Conservation (phyloP, 2,113 vertebrate genomes). For the Scytalopus superciliaris region DNA sequence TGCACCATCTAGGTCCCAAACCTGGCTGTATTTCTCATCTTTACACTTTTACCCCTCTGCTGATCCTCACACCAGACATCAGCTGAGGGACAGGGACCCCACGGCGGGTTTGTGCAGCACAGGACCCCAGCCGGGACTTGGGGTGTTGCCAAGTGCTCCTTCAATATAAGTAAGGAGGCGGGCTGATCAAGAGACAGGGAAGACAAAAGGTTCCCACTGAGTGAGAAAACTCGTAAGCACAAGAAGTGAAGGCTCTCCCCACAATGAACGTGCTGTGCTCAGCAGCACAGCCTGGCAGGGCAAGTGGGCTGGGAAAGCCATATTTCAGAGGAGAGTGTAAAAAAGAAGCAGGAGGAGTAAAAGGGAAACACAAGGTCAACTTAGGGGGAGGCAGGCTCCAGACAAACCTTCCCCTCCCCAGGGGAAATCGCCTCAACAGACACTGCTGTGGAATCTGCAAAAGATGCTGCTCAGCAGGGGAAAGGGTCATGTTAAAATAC, state of each 20-base stretch:
- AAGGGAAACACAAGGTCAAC: slow-evolving; percentile 3
- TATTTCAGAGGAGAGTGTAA: background rate
- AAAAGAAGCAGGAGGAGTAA: background rate
- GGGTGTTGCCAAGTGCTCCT: background rate
- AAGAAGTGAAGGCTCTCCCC: background rate
- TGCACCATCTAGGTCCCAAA: background rate
- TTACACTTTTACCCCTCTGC: background rate
- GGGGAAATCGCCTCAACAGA: background rate
- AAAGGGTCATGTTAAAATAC: background rate
- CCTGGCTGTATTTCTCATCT: background rate
- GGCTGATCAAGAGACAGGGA: background rate
- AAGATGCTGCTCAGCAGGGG: background rate
- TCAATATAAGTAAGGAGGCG: background rate
- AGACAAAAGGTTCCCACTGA: slow-evolving; percentile 36
- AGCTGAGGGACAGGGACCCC: background rate
- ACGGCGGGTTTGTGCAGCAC: accelerated
- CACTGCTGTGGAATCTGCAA: background rate
- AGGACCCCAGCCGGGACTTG: background rate
- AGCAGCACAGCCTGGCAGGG: background rate
- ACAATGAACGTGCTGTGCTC: background rate
- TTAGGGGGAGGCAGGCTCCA: background rate
- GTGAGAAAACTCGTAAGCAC: background rate
- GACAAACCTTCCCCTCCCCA: background rate
- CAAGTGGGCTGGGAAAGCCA: background rate
- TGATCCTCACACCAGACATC: background rate